These are phyloP conservation scores for Melanocharis versteri DNA, from an alignment of 2,113 vertebrate genomes.

Conservation along the genomic window DNA sequence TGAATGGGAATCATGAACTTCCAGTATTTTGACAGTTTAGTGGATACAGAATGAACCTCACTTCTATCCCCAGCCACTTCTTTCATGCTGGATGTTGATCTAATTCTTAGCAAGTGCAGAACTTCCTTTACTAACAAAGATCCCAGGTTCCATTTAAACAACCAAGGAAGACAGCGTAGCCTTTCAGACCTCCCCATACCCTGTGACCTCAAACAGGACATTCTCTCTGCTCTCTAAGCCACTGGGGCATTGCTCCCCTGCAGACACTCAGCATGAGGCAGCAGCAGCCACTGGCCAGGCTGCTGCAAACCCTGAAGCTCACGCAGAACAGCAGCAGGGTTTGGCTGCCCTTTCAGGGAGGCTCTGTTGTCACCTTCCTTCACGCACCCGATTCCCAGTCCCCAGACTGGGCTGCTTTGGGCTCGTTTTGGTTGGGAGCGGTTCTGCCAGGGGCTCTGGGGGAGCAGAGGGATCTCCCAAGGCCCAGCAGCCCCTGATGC, in stretches of 20 bases:
- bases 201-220: not conserved
- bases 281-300: not conserved
- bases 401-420: not conserved
- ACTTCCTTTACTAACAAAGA: not conserved
- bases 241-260: not conserved
- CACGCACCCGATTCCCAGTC: not conserved
- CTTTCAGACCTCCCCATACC: not conserved
- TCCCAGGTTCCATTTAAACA: not conserved
- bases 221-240: not conserved
- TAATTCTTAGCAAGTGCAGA: not conserved
- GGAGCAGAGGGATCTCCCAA: not conserved
- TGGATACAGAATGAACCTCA: not conserved
- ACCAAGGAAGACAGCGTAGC: not conserved
- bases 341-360: not conserved
- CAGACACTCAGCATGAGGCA: not conserved
- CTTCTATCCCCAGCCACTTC: not conserved
- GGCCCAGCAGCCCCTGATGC: not conserved
- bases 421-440: fast-evolving
- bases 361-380: not conserved
- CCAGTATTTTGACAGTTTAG: not conserved
- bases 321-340: not conserved
- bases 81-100: not conserved
- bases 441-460: not conserved
- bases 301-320: not conserved
- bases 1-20: not conserved